phyloP scores from a whole-genome alignment of 2,113 vertebrate genomes.

The Spermophilus dauricus region DNA sequence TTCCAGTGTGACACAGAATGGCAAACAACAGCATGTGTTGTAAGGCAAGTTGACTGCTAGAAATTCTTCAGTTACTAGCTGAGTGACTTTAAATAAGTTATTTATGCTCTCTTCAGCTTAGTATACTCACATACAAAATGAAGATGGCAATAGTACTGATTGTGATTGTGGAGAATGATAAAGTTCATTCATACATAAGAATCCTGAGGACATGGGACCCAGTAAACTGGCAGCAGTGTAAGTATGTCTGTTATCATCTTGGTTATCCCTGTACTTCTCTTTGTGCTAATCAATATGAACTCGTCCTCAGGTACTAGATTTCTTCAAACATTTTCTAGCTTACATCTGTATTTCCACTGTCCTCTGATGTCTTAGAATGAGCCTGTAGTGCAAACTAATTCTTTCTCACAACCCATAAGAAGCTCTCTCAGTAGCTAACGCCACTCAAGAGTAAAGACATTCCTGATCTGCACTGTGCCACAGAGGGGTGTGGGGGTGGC shows the following conservation, averaged over 20 bases:
- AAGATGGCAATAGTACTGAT: not conserved
- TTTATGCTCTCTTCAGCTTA: not conserved
- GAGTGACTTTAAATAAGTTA: not conserved
- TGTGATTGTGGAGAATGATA: fast-evolving
- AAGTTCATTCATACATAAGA: fast-evolving
- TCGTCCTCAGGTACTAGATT: not conserved
- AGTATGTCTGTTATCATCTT: not conserved
- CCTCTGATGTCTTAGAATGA: not conserved
- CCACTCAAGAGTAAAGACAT: not conserved
- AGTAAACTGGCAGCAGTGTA: fast-evolving
- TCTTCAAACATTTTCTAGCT: not conserved
- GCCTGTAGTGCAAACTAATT: not conserved
- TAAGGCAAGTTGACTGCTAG: too few species aligned
- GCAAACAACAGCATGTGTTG: not conserved
- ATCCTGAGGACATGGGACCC: too few species aligned
- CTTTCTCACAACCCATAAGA: not conserved
- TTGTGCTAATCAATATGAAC: not conserved
- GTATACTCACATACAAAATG: not conserved
- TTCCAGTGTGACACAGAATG: not conserved
- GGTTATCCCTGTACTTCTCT: not conserved
- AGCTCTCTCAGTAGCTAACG: not conserved
- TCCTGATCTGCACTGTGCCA: not conserved
- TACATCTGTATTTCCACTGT: not conserved
- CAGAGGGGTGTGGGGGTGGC: not conserved
- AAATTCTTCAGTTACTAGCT: not conserved